These are phyloP conservation scores for Bruchidius siliquastri DNA, from an alignment of 2,888 invertebrate species.

Conservation along the genomic window DNA sequence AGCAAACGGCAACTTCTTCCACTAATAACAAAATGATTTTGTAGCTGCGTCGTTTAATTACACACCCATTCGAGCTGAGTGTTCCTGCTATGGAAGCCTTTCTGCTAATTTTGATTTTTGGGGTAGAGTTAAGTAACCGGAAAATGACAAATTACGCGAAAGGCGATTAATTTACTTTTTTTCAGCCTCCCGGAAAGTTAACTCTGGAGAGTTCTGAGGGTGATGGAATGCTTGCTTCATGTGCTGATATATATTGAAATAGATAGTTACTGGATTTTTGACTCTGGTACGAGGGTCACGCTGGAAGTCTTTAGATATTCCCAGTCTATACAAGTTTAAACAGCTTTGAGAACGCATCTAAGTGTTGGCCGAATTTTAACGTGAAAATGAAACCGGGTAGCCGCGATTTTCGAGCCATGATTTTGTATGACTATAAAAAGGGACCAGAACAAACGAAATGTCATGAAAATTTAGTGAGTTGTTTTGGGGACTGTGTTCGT, in stretches of 20 bases:
- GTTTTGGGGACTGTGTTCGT: too few species aligned
- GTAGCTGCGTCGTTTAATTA: slow-evolving; percentile 2
- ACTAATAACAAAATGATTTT: slow-evolving; percentile 6
- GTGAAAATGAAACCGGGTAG: too few species aligned
- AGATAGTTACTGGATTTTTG: too few species aligned
- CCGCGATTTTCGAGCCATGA: too few species aligned
- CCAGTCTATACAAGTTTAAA: too few species aligned
- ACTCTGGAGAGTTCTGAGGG: not conserved
- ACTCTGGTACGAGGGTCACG: too few species aligned
- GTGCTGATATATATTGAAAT: not conserved
- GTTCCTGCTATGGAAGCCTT: not conserved
- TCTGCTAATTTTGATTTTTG: slow-evolving; percentile 3
- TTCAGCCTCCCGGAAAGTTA: not conserved
- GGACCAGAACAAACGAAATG: too few species aligned
- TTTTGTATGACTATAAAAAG: too few species aligned
- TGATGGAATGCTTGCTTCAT: not conserved
- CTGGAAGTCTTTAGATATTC: too few species aligned
- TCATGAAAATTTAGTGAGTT: too few species aligned
- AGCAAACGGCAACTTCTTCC: not conserved
- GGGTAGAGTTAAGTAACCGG: slow-evolving; percentile 1
- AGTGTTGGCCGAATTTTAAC: too few species aligned
- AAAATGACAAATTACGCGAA: not conserved
- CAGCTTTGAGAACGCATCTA: too few species aligned
- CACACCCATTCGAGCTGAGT: not conserved
- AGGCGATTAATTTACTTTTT: not conserved